Evolutionary conservation across 2,888 invertebrate genomes (phyloP), one percentile per base, ranked within the genome.

Genomic region (Boloria euphrosyne): DNA sequence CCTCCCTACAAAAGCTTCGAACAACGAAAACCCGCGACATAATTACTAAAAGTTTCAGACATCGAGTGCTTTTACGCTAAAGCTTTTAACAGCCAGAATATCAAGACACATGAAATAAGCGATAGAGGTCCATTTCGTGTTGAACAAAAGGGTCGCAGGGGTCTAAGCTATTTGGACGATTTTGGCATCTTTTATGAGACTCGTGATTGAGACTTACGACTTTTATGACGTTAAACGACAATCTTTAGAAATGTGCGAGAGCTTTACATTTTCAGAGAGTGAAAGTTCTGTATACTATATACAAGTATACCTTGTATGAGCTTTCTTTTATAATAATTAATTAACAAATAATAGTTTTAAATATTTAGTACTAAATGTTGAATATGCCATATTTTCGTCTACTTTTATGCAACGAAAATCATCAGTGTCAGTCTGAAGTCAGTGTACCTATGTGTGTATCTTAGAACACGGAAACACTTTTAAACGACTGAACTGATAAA

Each of bases 1-100:
- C 74, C 78, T 76, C 79, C 81, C 82, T 83, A 82, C 82, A 86
- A 87, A 80, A 81, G 80, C 83, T 84, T 80, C 81, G 79, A 76
- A 81, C 82, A 81, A 82, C 82, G 79, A 79, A 82, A 79, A 76
- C 79, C 81, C 80, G 78, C 83, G 82, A 86, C 86, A 86, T 83
- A 86, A 86, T 89, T 85, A 82, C 89, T 87, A 85, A 87, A 89
- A 90, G 86, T 90, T 89, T 84, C 83, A 85, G 86, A 85, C 84
- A 88, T 89, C 84, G 86, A 90, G 84, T 80, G 87, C 89, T 89
- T 90, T 88, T 81, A 85, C 82, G 83, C 81, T 83, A 73, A 80
- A 85, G 83, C 78, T 71, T 78, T 78, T 72, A 73, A 71, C 74
- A 71, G 75, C 88, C 86, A 84, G 74, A 76, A 73, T 73, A 66